Evolutionary conservation across 1,140 invertebrate genomes (phyloP).

Genomic region (Drosophila sproati): DNA sequence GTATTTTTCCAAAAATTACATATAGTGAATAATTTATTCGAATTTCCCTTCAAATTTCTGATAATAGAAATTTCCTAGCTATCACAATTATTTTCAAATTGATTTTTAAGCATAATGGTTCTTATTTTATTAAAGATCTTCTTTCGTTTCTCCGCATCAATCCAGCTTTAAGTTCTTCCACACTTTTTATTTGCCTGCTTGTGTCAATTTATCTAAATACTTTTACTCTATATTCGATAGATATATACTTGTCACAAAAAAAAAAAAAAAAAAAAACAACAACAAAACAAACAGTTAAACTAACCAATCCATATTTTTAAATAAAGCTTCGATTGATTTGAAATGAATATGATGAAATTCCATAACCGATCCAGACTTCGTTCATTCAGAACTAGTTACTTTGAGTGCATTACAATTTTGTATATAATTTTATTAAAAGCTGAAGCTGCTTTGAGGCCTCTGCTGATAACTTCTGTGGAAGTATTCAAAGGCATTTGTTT

Average conservation of each 20-base stretch:
- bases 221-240: neutral
- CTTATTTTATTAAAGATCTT: neutral
- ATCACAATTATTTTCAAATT: slow-evolving; percentile 25
- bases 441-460: neutral
- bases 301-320: no score
- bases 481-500: neutral
- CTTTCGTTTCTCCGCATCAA: neutral
- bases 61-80: slow-evolving; percentile 5
- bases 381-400: no score
- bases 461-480: slow-evolving; percentile 7
- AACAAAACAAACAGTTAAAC: no score
- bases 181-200: slow-evolving; percentile 2
- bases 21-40: neutral
- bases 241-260: no score
- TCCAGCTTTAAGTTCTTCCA: no score
- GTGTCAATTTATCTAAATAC: neutral
- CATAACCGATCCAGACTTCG: no score
- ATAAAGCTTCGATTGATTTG: neutral
- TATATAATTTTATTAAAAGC: no score
- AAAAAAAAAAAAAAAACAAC: no score
- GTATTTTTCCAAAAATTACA: neutral
- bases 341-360: no score
- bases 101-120: slow-evolving; percentile 15
- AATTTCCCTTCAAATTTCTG: neutral
- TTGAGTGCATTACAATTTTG: no score